Evolutionary conservation across 1,140 invertebrate species (phyloP).

Genomic region (Adelges cooleyi): DNA sequence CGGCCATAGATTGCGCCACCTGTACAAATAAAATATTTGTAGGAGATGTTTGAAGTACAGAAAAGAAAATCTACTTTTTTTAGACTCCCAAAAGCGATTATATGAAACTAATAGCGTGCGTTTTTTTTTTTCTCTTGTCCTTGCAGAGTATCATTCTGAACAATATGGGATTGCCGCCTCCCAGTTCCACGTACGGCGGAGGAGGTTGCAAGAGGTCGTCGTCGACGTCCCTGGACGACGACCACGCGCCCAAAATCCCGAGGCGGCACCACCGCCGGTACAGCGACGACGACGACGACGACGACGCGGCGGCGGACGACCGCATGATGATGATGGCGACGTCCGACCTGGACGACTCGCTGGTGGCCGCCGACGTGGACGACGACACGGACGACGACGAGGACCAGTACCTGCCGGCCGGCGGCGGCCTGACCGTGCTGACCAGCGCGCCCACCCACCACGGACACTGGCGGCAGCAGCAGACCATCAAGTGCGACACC

Average conservation of each 20-base stretch:
- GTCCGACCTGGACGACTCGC: constrained; percentile 6
- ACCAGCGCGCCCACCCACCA: neutral
- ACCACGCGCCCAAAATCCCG: constrained; percentile 2
- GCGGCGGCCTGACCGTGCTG: constrained; percentile 19
- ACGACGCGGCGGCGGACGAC: neutral
- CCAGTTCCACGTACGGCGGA: neutral
- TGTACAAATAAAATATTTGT: too few species aligned
- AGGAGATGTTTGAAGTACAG: too few species aligned
- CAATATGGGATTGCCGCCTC: constrained; percentile 7
- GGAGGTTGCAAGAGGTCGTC: constrained; percentile 5
- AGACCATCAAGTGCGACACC: constrained; percentile 73
- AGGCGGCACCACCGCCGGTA: neutral
- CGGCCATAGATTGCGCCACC: too few species aligned
- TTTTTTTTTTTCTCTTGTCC: constrained; percentile 4
- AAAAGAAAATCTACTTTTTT: too few species aligned
- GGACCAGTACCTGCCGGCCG: constrained; percentile 38
- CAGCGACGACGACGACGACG: neutral
- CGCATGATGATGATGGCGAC: constrained; percentile 1
- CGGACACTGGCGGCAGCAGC: constrained; percentile 46
- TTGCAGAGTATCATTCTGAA: constrained; percentile 17
- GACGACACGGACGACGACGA: constrained; percentile 47
- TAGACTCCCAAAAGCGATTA: too few species aligned
- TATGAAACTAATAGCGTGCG: too few species aligned
- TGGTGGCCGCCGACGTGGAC: constrained; percentile 25
- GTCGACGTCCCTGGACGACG: neutral